Evolutionary conservation across 2,888 invertebrate species (phyloP).

Genomic region (Rhingia rostrata): DNA sequence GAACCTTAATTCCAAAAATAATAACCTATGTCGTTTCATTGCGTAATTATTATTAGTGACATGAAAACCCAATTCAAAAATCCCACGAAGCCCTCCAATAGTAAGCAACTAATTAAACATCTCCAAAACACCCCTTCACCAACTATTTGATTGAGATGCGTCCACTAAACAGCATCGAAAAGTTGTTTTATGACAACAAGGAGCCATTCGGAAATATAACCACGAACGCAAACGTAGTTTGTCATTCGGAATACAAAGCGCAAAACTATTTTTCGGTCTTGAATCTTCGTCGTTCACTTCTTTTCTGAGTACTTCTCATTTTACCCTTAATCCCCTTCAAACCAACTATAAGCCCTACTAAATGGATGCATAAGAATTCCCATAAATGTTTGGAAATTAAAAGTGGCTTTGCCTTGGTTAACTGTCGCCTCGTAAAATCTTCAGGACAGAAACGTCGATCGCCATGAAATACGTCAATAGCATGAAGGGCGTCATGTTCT

Average conservation of each 20-base stretch:
- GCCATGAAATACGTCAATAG: slow-evolving; percentile 31
- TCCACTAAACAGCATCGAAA: slow-evolving; percentile 68
- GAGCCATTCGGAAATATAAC: slow-evolving; percentile 49
- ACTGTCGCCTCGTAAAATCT: slow-evolving; percentile 58
- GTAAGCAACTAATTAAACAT: slow-evolving; percentile 48
- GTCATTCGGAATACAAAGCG: slow-evolving; percentile 62
- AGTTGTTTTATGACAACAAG: slow-evolving; percentile 58
- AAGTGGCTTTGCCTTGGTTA: slow-evolving; percentile 54
- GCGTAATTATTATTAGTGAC: no score
- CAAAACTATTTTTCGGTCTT: slow-evolving; percentile 45
- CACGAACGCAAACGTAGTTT: slow-evolving; percentile 19
- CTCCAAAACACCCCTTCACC: slow-evolving; percentile 32
- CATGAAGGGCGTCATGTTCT: slow-evolving; percentile 7
- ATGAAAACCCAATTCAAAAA: no score
- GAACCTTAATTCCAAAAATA: no score
- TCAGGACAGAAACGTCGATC: slow-evolving; percentile 59
- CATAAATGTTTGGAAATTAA: slow-evolving; percentile 47
- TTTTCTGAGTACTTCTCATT: not conserved
- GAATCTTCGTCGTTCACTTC: not conserved
- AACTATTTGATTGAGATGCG: slow-evolving; percentile 49
- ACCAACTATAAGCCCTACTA: not conserved
- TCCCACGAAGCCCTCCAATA: slow-evolving; percentile 3
- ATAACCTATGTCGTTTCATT: no score
- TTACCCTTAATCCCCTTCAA: not conserved
- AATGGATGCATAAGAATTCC: slow-evolving; percentile 54